Base-by-base conservation (phyloP, 2,888 invertebrate species). In the Latrodectus elegans region DNA sequence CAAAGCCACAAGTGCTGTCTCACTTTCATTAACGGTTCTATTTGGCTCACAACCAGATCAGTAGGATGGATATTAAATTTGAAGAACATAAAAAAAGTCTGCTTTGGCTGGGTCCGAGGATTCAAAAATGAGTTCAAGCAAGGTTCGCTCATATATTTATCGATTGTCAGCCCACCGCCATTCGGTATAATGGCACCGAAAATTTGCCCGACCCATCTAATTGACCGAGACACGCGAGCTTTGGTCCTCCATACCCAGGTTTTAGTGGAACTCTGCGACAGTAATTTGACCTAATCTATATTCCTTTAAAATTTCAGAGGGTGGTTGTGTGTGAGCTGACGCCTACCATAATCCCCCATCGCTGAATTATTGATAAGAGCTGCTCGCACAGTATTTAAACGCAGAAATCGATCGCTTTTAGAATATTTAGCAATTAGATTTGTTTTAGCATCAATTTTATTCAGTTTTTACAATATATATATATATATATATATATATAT, bases 31-130 rank as follows among this genome's bases (percentile, higher is more conserved):
- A 38, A 10, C 74, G 22, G 26, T 22, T 8, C 55, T 9, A 14
- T 74, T 74, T 74, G 74, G 74, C 74, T 55, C 22, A 8, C 26
- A 22, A 74, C 74, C 74, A 74, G 26, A 74, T 6, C 22, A 26
- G 14, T 10, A 15, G 55, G 26, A 72, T 8, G 26, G 26, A 74
- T 17, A 22, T 60, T 60, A 60, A 60, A 60, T 10, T 60, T 60
- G 60, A 60, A 12, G 12, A 15, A 60, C 60, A 60, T n/a, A 60
- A 60, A 60, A 60, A n/a, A 15, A 60, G n/a, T 60, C 14, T 60
- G 15, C 6, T 60, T 60, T n/a, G 60, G n/a, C 60, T 60, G 60
- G 60, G 60, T 60, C 4, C n/a, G 60, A 60, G 60, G 60, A 60
- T 60, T 15, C 60, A 12, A 60, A 60, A 60, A 60, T 15, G 60